phyloP scores from a whole-genome alignment of 1,140 invertebrate species.

The Augochlora pura region DNA sequence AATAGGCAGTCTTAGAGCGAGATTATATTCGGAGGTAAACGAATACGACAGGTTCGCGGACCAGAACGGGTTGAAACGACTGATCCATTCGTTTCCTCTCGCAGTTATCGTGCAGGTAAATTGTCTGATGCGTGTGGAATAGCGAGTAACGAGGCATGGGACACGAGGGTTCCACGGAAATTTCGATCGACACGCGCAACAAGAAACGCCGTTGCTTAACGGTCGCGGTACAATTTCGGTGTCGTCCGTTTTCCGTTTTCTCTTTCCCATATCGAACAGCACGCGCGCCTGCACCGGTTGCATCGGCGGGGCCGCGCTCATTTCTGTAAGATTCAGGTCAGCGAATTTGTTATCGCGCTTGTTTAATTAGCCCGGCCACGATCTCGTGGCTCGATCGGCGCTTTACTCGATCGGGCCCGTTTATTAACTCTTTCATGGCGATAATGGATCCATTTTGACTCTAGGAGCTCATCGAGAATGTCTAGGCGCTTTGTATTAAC shows the following conservation, averaged over 20 bases:
- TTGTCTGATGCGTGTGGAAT: conserved; percentile 9
- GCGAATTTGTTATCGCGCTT: conserved; percentile 55
- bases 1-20: too few relatives aligned
- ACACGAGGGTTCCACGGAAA: conserved; percentile 44
- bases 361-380: conserved; percentile 17
- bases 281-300: conserved; percentile 4
- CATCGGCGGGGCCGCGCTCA: conserved; percentile 44
- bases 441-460: too few relatives aligned
- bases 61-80: neutral
- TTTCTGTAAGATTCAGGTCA: conserved; percentile 58
- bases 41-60: too few relatives aligned
- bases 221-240: conserved; percentile 59
- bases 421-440: too few relatives aligned
- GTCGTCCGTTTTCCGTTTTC: conserved; percentile 52
- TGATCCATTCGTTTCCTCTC: neutral
- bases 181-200: conserved; percentile 61
- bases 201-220: conserved; percentile 50
- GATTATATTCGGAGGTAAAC: too few relatives aligned
- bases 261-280: conserved; percentile 52
- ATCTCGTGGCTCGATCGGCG: too few relatives aligned
- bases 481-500: too few relatives aligned
- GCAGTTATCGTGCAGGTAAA: conserved; percentile 6
- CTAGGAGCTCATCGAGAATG: too few relatives aligned
- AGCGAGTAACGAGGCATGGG: conserved; percentile 5
- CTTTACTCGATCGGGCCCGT: too few relatives aligned